A percentile compares a stretch with the other conserved stretches of the same genome.
Conservation (phyloP, 1,140 invertebrate genomes). For the Drosophila orena region DNA sequence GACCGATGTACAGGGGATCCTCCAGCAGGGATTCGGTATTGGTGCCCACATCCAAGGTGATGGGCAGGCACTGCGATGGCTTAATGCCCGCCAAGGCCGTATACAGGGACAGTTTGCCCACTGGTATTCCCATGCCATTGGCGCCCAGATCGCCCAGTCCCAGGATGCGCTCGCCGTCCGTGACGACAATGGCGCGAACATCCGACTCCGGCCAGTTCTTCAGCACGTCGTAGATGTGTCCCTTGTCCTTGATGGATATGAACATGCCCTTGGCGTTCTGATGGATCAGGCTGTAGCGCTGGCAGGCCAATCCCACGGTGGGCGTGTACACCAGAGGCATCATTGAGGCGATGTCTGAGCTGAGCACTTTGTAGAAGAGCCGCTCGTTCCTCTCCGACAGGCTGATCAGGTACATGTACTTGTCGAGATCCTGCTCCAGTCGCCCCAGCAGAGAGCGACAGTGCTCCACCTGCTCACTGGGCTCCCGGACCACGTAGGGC, state of each 20-base stretch:
- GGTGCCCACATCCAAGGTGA: slow-evolving; percentile 97
- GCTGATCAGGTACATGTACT: slow-evolving; percentile 93
- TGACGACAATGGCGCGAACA: slow-evolving; percentile 96
- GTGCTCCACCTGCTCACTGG: slow-evolving; percentile 93
- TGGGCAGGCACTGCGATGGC: slow-evolving; percentile 95
- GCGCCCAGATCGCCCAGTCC: slow-evolving; percentile 97
- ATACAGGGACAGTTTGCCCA: slow-evolving; percentile 97
- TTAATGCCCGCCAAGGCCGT: slow-evolving; percentile 97
- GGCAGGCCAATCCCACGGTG: slow-evolving; percentile 90
- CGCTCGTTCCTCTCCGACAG: slow-evolving; percentile 96
- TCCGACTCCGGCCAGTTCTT: slow-evolving; percentile 86
- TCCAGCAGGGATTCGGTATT: slow-evolving; percentile 94
- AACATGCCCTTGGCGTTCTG: slow-evolving; percentile 95
- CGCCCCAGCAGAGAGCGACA: slow-evolving; percentile 91
- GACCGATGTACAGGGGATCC: slow-evolving; percentile 97
- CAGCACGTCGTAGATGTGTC: slow-evolving; percentile 94
- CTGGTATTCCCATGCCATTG: slow-evolving; percentile 98
- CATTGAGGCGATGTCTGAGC: slow-evolving; percentile 95
- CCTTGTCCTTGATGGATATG: slow-evolving; percentile 98
- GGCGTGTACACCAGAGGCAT: slow-evolving; percentile 88
- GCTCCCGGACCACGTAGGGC: slow-evolving; percentile 92
- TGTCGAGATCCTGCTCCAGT: slow-evolving; percentile 92
- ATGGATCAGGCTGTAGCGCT: slow-evolving; percentile 85
- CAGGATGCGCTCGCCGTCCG: slow-evolving; percentile 97
- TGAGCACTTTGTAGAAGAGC: slow-evolving; percentile 96